Evolutionary conservation across 2,888 invertebrate species (phyloP).

Genomic region (Meliscaeva auricollis): DNA sequence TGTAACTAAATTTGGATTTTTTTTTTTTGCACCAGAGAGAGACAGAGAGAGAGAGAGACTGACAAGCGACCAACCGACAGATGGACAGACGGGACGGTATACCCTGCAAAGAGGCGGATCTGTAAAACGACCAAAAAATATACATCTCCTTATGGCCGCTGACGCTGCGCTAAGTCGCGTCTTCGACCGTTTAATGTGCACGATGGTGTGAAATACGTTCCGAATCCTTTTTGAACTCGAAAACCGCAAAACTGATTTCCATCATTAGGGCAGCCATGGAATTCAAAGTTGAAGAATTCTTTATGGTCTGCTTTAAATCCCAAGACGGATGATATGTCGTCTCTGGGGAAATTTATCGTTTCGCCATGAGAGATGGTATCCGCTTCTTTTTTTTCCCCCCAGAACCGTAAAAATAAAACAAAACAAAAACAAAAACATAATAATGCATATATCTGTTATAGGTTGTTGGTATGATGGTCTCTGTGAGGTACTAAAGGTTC

Average conservation of each 20-base stretch:
- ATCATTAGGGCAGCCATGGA: constrained; percentile 70
- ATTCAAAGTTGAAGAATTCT: constrained; percentile 59
- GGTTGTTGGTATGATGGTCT: neutral
- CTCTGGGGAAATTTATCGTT: constrained; percentile 75
- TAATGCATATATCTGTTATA: constrained; percentile 25
- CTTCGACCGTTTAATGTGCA: constrained; percentile 59
- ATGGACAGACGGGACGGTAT: constrained; percentile 25
- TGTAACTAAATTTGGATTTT: constrained; percentile 67
- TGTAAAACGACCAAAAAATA: constrained; percentile 60
- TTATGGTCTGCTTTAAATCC: constrained; percentile 62
- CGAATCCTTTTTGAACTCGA: constrained; percentile 61
- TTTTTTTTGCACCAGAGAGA: constrained; percentile 7
- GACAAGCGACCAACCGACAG: constrained; percentile 17
- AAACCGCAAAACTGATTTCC: constrained; percentile 75
- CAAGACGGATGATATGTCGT: constrained; percentile 73
- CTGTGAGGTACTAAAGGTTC: constrained; percentile 10
- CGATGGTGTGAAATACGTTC: constrained; percentile 68
- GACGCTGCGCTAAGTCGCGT: neutral
- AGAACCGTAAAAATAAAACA: constrained; percentile 26
- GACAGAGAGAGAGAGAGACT: no score
- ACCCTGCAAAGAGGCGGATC: constrained; percentile 56
- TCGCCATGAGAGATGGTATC: constrained; percentile 68
- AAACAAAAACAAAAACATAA: constrained; percentile 10
- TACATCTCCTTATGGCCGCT: constrained; percentile 43
- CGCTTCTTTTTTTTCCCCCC: constrained; percentile 57